These are phyloP conservation scores for Drosophila athabasca DNA, from an alignment of 1,140 invertebrate species.

Conservation along the genomic window DNA sequence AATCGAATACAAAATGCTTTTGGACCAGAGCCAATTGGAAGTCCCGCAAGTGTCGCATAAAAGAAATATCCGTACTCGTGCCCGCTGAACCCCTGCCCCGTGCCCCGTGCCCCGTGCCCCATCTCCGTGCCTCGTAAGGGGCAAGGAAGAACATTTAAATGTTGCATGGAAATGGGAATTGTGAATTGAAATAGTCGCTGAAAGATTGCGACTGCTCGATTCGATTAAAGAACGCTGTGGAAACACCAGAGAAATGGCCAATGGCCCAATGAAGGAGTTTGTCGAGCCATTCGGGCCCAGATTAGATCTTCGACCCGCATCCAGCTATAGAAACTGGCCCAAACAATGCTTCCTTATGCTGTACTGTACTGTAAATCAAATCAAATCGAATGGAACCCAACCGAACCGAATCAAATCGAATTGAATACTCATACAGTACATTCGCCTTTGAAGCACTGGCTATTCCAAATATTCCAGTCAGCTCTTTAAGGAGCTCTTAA, in stretches of 20 bases:
- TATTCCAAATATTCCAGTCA: too few relatives aligned
- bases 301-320: constrained; percentile 20
- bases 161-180: constrained; percentile 24
- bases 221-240: constrained; percentile 6
- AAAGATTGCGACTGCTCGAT: constrained; percentile 36
- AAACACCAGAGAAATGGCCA: not conserved
- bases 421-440: too few relatives aligned
- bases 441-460: too few relatives aligned
- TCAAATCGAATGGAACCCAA: constrained; percentile 1
- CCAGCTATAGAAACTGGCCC: not conserved
- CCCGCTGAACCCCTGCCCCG: too few relatives aligned
- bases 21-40: constrained; percentile 36
- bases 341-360: too few relatives aligned
- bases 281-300: not conserved
- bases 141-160: constrained; percentile 1
- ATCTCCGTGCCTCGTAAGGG: not conserved
- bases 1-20: not conserved
- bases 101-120: too few relatives aligned
- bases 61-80: not conserved
- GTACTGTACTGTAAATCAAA: too few relatives aligned
- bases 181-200: constrained; percentile 21
- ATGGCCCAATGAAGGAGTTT: not conserved
- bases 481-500: too few relatives aligned
- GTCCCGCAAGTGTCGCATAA: constrained; percentile 21
- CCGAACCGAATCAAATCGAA: constrained; percentile 9